Base-by-base conservation (phyloP, 1,140 invertebrate species). In the Anastrepha obliqua region DNA sequence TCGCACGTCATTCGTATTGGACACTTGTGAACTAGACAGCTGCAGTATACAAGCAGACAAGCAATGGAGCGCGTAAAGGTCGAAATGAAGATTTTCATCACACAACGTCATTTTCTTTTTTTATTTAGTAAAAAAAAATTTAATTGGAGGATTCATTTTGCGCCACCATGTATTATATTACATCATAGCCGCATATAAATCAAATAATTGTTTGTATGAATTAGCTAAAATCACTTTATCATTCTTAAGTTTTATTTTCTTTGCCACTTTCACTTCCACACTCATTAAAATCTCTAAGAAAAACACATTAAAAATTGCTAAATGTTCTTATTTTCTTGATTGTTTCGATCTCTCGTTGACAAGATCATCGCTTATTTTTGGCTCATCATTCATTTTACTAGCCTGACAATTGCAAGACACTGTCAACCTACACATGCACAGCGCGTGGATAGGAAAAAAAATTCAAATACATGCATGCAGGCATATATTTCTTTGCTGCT, bases 301-400 rank as follows among this genome's bases (percentile, higher is more conserved):
- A 55, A 55, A 74, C 39, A 39, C 17, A 13, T 8, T 47, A 74
- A 7, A 62, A n/a, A 17, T 74, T 13, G 39, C 42, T 15, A 17
- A n/a, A 74, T 47, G 44, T 74, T 47, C 42, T 74, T 39, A 2
- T 20, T 67, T 67, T 47, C 15, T 47, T 74, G 67, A 17, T 74
- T 74, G 67, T 39, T 74, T n/a, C 67, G 67, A 44, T 11, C 15
- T 17, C 13, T 44, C 39, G 67, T 74, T 74, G 67, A 74, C 67
- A 74, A 44, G 67, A 74, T 74, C 67, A 74, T 74, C 67, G 67
- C 67, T 74, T 74, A 74, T 74, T 74, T 74, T 74, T 74, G 67
- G 67, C 67, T 47, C 67, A 74, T 74, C 67, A 74, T 74, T 44
- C 67, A 74, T 74, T 74, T 42, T n/a, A 2, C 42, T 74, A 13